phyloP scores from a whole-genome alignment of 2,888 invertebrate species.

The Unio delphinus region DNA sequence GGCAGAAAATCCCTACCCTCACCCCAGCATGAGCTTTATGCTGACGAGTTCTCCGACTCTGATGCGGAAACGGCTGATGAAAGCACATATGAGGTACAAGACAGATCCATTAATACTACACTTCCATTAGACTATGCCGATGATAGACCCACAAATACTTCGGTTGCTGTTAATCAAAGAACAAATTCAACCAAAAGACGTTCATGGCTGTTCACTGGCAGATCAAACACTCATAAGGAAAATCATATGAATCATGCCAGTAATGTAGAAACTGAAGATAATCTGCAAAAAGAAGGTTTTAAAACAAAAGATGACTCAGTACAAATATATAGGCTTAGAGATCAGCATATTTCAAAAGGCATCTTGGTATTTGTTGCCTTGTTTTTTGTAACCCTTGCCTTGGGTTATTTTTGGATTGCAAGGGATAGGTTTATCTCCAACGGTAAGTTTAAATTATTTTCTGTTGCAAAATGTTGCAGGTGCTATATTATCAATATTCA shows the following conservation, averaged over 20 bases:
- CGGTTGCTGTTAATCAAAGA: constrained; percentile 1
- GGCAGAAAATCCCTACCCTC: neutral
- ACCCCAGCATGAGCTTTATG: constrained; percentile 17
- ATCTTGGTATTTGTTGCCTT: constrained; percentile 45
- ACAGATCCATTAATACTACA: constrained; percentile 58
- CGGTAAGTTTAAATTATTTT: constrained; percentile 1
- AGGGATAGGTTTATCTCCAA: constrained; percentile 25
- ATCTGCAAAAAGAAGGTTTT: constrained; percentile 9
- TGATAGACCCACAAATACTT: constrained; percentile 21
- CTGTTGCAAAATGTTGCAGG: neutral
- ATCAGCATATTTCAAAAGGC: constrained; percentile 45
- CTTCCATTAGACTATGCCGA: constrained; percentile 42
- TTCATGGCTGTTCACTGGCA: constrained; percentile 7
- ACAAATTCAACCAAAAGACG: constrained; percentile 3
- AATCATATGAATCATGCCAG: neutral
- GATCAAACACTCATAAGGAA: constrained; percentile 2
- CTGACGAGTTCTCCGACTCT: constrained; percentile 56
- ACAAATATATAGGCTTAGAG: constrained; percentile 13
- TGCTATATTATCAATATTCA: too few species aligned
- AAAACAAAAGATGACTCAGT: constrained; percentile 10
- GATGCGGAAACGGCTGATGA: constrained; percentile 48
- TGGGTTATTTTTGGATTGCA: constrained; percentile 49
- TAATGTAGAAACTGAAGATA: constrained; percentile 9
- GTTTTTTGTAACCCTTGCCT: constrained; percentile 53
- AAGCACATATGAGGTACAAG: constrained; percentile 55